Evolutionary conservation across 2,888 invertebrate species (phyloP), one percentile per base, ranked within the genome.

Genomic region (Fragum whitleyi): DNA sequence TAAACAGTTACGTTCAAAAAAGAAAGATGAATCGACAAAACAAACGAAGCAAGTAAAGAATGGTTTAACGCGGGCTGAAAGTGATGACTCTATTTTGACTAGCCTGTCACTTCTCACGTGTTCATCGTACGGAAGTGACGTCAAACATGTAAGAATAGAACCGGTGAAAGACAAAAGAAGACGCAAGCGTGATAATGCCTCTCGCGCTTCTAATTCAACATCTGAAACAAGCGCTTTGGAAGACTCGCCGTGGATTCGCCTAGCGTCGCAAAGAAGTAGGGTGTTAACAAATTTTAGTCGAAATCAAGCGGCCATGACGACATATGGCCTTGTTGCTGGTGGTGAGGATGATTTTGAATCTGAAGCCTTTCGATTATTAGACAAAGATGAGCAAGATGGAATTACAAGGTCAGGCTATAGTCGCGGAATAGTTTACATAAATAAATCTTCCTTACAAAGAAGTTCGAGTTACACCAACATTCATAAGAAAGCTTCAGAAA

Each of bases 71-170:
- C 77, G 90, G 29, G 59, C 85, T 9, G 69, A 73, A 14, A 91
- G 91, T 71, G 79, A 83, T n/a, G 91, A 91, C 21, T 91, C 90
- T 16, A 80, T 90, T 16, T 74, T 71, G 11, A 91, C 91, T 0
- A 85, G 78, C 70, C 62, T 91, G 14, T 91, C 90, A 0, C 77
- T 91, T 5, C 80, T 91, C 29, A 77, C 89, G 2, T 88, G 86
- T 65, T 89, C 88, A 23, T 75, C 76, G n/a, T 55, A 61, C 53
- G 81, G 73, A 11, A 47, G 32, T 57, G 47, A 59, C 21, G 23
- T 53, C 11, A 32, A 55, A 26, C 28, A 59, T 19, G 72, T 62
- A 36, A 81, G 72, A 73, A 62, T 59, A 39, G 55, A 75, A 39
- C 42, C 42, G 21, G n/a, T 69, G 14, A 77, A 79, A 68, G 36